Evolutionary conservation across 2,888 invertebrate genomes (phyloP).

Genomic region (Chloroclysta siterata): DNA sequence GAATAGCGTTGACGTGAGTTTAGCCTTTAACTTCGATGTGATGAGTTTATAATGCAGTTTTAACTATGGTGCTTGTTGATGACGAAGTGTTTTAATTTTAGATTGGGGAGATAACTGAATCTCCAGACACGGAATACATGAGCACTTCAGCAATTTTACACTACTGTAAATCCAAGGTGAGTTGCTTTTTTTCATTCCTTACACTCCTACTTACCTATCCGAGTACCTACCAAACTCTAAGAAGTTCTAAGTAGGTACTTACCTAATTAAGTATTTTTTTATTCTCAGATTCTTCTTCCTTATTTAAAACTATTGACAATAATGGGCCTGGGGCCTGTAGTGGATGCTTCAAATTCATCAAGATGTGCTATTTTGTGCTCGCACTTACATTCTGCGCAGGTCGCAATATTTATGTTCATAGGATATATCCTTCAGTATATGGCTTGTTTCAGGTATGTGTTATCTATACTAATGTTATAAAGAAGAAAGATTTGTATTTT

Average conservation of each 20-base stretch:
- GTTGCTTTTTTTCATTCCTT: slow-evolving; percentile 6
- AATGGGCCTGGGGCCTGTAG: slow-evolving; percentile 90
- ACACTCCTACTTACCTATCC: no score
- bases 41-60: neutral
- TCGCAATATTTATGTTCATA: slow-evolving; percentile 87
- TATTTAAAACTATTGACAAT: slow-evolving; percentile 90
- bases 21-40: neutral
- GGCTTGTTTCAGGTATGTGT: slow-evolving; percentile 89
- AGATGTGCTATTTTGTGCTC: slow-evolving; percentile 86
- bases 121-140: slow-evolving; percentile 87
- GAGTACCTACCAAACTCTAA: neutral
- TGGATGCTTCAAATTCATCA: slow-evolving; percentile 86
- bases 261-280: neutral
- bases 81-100: slow-evolving; percentile 56
- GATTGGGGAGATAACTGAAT: slow-evolving; percentile 89
- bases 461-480: no score
- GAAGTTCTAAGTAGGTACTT: neutral
- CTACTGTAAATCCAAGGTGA: slow-evolving; percentile 91
- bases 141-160: slow-evolving; percentile 92
- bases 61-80: neutral
- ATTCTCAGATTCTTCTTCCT: slow-evolving; percentile 88
- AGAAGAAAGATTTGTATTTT: no score
- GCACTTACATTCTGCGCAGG: slow-evolving; percentile 88
- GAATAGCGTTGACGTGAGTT: slow-evolving; percentile 81
- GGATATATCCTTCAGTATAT: slow-evolving; percentile 92